phyloP scores from a whole-genome alignment of 2,113 vertebrate species.

The Noturus placidus region DNA sequence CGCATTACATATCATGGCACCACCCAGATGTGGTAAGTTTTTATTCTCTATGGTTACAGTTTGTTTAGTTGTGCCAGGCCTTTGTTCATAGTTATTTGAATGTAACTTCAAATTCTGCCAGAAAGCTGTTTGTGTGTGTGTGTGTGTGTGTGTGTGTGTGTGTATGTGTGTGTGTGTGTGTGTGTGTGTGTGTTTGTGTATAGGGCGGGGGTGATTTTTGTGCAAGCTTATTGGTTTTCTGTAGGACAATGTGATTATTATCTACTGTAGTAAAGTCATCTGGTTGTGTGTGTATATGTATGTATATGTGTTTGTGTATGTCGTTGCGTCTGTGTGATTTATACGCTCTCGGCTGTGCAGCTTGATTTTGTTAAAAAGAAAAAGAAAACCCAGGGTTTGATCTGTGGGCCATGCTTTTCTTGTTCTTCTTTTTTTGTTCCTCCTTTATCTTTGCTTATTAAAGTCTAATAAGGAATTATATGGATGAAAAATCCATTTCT shows the following conservation, averaged over 20 bases:
- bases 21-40: conserved; percentile 12
- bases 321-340: conserved; percentile 19
- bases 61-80: background rate
- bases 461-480: conserved; percentile 1
- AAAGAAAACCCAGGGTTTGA: conserved; percentile 22
- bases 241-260: background rate
- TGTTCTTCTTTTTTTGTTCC: conserved; percentile 1
- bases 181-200: background rate
- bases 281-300: background rate
- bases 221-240: background rate
- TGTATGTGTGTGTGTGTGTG: conserved; percentile 9
- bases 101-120: background rate
- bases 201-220: background rate
- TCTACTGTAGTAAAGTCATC: background rate
- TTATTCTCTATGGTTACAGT: background rate
- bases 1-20: background rate
- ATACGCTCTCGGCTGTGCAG: conserved; percentile 16
- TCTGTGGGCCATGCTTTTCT: background rate
- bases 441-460: conserved; percentile 26
- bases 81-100: background rate
- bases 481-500: background rate
- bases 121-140: conserved; percentile 10
- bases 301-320: background rate
- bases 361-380: conserved; percentile 22
- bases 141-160: conserved; percentile 10